phyloP scores from a whole-genome alignment of 2,113 vertebrate species.

The Anoura caudifer region DNA sequence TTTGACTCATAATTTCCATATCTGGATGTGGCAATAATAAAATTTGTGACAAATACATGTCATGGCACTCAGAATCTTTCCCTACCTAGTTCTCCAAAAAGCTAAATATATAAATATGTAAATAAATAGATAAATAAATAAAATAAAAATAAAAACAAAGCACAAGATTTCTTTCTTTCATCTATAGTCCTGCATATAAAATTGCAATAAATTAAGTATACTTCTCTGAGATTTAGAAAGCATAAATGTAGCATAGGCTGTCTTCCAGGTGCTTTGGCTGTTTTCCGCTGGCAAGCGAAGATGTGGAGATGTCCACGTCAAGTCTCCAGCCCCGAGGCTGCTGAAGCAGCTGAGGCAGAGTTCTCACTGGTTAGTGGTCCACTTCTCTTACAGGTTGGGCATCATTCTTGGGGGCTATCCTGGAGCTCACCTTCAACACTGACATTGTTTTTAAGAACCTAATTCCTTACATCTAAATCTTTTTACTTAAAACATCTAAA shows the following conservation, averaged over 20 bases:
- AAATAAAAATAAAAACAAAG: not conserved
- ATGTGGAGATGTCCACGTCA: too few species aligned
- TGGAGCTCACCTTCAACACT: not conserved
- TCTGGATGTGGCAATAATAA: not conserved
- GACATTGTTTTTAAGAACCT: not conserved
- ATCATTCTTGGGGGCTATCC: not conserved
- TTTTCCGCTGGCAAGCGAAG: not conserved
- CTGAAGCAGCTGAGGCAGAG: not conserved
- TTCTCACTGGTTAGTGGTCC: too few species aligned
- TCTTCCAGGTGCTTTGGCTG: not conserved
- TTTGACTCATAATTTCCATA: not conserved
- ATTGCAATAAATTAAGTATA: not conserved
- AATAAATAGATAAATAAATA: too few species aligned
- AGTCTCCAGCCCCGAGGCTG: not conserved
- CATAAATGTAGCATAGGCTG: not conserved
- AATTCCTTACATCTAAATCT: not conserved
- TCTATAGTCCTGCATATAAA: not conserved
- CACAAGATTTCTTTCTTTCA: not conserved
- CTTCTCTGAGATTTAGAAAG: not conserved
- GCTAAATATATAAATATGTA: not conserved
- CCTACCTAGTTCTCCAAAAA: not conserved
- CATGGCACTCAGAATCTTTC: not conserved
- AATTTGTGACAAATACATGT: not conserved
- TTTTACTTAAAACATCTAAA: not conserved
- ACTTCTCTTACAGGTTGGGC: not conserved